A percentile compares a stretch with the other conserved stretches of the same genome.
These are phyloP conservation scores for Montipora cactus DNA, from an alignment of 64 coral and sea anemone genomes.

Conservation along the genomic window DNA sequence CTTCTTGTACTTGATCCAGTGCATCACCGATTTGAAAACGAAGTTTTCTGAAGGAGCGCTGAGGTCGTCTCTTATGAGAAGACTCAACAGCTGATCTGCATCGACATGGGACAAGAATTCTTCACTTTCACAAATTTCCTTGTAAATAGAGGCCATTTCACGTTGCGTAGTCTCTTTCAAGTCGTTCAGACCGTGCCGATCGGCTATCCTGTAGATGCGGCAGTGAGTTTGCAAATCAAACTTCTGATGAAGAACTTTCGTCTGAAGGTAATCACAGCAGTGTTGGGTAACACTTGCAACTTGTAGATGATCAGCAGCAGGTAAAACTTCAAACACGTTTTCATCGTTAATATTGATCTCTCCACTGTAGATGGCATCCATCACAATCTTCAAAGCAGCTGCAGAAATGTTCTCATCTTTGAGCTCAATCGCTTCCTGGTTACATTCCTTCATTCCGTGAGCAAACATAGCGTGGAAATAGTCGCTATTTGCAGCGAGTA, in stretches of 20 bases:
- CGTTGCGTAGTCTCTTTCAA: neutral
- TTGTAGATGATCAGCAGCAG: conserved; percentile 20
- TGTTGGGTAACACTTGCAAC: neutral
- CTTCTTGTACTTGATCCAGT: conserved; percentile 7
- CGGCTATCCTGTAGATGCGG: neutral
- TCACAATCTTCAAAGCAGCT: neutral
- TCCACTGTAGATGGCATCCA: conserved; percentile 3
- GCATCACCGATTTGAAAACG: conserved; percentile 27
- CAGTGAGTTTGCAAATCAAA: conserved; percentile 21
- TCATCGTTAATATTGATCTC: neutral
- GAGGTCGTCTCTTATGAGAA: conserved; percentile 4
- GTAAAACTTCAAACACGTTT: conserved; percentile 13
- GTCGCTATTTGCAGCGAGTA: conserved; percentile 78
- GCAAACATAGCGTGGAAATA: conserved; percentile 90
- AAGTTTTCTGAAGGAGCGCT: conserved; percentile 11
- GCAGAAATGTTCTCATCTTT: conserved; percentile 20
- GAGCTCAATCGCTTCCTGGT: conserved; percentile 17
- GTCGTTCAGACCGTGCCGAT: neutral
- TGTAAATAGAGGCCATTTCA: neutral
- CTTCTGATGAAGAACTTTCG: neutral
- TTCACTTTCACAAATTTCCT: conserved; percentile 8
- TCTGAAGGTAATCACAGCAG: neutral
- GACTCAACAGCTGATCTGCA: neutral
- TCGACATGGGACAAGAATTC: neutral
- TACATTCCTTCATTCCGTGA: conserved; percentile 4